Evolutionary conservation across 2,797 vertebrate genomes (phyloP).

Genomic region (Mastacembelus armatus): DNA sequence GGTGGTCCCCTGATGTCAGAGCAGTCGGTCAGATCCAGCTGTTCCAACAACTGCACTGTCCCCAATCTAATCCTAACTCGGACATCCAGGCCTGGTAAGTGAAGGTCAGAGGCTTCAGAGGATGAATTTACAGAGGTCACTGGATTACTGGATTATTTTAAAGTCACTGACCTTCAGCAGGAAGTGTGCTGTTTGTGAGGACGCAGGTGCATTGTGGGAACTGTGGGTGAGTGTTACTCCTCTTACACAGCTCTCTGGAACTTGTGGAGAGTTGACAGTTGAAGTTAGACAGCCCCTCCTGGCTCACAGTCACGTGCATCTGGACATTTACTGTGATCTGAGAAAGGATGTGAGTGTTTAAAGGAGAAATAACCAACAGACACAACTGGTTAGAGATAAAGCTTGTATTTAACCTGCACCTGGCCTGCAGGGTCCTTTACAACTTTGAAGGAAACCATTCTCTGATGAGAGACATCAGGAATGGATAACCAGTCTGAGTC

Average conservation of each 20-base stretch:
- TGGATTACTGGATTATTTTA: neutral
- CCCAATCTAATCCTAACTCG: constrained; percentile 49
- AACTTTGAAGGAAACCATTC: constrained; percentile 67
- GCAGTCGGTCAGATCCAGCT: constrained; percentile 62
- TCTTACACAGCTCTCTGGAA: constrained; percentile 4
- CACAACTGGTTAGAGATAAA: fast-evolving
- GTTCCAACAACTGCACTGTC: neutral
- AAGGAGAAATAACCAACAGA: neutral
- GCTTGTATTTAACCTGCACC: constrained; percentile 40
- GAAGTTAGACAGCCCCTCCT: constrained; percentile 7
- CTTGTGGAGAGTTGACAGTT: constrained; percentile 50
- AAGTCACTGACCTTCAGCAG: constrained; percentile 60
- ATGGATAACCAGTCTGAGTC: constrained; percentile 74
- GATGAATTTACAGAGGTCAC: no score
- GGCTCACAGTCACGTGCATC: constrained; percentile 43
- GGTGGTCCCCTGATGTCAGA: constrained; percentile 47
- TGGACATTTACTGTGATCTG: constrained; percentile 59
- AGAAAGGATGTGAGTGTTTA: neutral
- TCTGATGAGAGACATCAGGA: constrained; percentile 51
- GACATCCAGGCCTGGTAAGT: constrained; percentile 26
- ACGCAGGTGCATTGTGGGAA: constrained; percentile 77
- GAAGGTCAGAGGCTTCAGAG: neutral
- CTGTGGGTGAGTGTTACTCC: fast-evolving
- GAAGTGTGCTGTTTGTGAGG: constrained; percentile 13
- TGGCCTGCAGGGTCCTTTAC: neutral